These are phyloP conservation scores for Digitonthophagus gazella DNA, from an alignment of 2,888 invertebrate species.

Conservation along the genomic window DNA sequence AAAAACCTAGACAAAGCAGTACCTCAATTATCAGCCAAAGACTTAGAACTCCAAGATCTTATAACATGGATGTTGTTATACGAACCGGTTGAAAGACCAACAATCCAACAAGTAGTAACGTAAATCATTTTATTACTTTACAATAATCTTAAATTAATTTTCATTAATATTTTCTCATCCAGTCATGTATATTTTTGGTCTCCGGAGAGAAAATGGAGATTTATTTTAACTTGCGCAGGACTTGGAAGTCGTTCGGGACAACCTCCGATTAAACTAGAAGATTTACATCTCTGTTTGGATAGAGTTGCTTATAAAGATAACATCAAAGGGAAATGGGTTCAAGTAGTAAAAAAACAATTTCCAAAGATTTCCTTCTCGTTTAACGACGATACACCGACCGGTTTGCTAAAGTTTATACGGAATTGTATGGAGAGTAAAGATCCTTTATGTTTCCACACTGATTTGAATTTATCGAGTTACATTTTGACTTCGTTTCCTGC, in stretches of 20 bases:
- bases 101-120: conserved; percentile 47
- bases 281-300: conserved; percentile 44
- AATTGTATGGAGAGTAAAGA: conserved; percentile 30
- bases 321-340: conserved; percentile 47
- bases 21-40: conserved; percentile 36
- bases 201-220: conserved; percentile 45
- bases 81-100: conserved; percentile 45
- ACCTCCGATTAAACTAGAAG: conserved; percentile 38
- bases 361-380: conserved; percentile 36
- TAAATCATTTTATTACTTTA: conserved; percentile 33
- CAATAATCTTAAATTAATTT: neutral
- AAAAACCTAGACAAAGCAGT: conserved; percentile 43
- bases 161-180: neutral
- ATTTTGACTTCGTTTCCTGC: conserved; percentile 45
- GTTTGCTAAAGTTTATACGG: conserved; percentile 45
- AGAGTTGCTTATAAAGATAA: conserved; percentile 41
- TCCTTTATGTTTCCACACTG: conserved; percentile 21
- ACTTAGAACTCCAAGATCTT: conserved; percentile 45
- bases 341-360: conserved; percentile 40
- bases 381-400: conserved; percentile 44
- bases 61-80: conserved; percentile 49
- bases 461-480: conserved; percentile 37
- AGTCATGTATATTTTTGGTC: conserved; percentile 48
- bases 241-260: conserved; percentile 36
- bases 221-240: conserved; percentile 47